Evolutionary conservation across 2,113 vertebrate genomes (phyloP), one percentile per base, ranked within the genome.

Genomic region (Zosterops japonicus): DNA sequence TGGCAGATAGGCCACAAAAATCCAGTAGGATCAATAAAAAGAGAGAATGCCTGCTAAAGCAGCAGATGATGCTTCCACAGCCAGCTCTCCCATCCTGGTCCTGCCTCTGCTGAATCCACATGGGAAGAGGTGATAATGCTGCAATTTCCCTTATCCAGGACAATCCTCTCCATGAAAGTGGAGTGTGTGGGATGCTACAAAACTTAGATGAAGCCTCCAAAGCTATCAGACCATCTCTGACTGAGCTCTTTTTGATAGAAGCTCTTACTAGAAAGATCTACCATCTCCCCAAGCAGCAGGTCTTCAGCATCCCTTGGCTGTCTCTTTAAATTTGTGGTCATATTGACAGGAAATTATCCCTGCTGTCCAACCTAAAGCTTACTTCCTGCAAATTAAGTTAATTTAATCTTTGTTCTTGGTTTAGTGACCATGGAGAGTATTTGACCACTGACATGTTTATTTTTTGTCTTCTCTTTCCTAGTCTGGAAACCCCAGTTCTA

Each of bases 391-490:
- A 65, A 83, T 71, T 44, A 46, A 65, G 10, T 72, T 61, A 33
- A 53, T 76, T 57, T 76, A 9, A 9, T n/a, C 61, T 87, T 88
- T 76, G 12, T 39, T 69, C 49, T 61, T 86, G 42, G 3, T 15
- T 53, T 71, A n/a, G 29, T 65, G 67, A 44, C 20, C 25, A 31
- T 28, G n/a, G 59, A 91, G 61, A 41, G 15, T 82, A 11, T 41
- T 71, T 69, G 41, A 61, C 31, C 25, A 44, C 27, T 65, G 36
- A 9, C 14, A 11, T 31, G 13, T 76, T 87, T 47, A 16, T 39
- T 91, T 89, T 31, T 93, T 78, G 21, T 78, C 14, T 49, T 87
- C 29, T 93, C 60, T 70, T 96, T 93, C 33, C 57, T 27, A 61
- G 44, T 60, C 23, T 93, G 52, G 49, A 88, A 90, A 27, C 29